A percentile compares a stretch with the other conserved stretches of the same genome.
These are phyloP conservation scores for Prunella fulvescens DNA, from an alignment of 2,113 vertebrate species.

Conservation along the genomic window DNA sequence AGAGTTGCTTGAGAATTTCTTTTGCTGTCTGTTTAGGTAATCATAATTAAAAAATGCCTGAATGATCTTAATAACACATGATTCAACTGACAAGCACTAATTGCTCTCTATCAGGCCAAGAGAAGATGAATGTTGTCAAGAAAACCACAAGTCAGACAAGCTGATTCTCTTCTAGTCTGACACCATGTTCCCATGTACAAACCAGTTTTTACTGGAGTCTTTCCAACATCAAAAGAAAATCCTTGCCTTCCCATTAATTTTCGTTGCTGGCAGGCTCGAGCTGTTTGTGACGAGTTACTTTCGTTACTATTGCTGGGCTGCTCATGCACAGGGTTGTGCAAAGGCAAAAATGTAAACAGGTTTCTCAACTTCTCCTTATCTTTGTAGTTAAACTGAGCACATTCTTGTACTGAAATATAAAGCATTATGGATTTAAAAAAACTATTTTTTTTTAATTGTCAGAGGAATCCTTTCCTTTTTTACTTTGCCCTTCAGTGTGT, in stretches of 20 bases:
- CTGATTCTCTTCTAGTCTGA: conserved; percentile 85
- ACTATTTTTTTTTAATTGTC: background rate
- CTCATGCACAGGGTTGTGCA: conserved; percentile 40
- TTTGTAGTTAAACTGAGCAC: background rate
- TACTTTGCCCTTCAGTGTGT: background rate
- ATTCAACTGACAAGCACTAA: conserved; percentile 85
- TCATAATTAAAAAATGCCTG: conserved; percentile 86
- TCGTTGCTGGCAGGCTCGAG: conserved; percentile 66
- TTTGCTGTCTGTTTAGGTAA: conserved; percentile 80
- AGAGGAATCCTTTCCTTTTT: background rate
- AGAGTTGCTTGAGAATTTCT: conserved; percentile 75
- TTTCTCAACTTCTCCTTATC: conserved; percentile 64
- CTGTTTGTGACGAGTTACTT: conserved; percentile 60
- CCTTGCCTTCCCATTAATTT: conserved; percentile 75
- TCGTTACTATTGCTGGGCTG: conserved; percentile 45
- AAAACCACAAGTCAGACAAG: conserved; percentile 91
- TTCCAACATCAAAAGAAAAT: conserved; percentile 81
- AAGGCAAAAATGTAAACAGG: conserved; percentile 66
- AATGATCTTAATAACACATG: conserved; percentile 85
- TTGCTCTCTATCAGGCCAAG: conserved; percentile 85
- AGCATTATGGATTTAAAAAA: background rate
- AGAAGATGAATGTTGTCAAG: conserved; percentile 86
- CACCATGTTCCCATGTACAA: conserved; percentile 89
- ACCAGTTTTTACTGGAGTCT: conserved; percentile 90
- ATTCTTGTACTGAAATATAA: background rate